These are phyloP conservation scores for Ia io DNA, from an alignment of 2,113 vertebrate species.

Conservation along the genomic window DNA sequence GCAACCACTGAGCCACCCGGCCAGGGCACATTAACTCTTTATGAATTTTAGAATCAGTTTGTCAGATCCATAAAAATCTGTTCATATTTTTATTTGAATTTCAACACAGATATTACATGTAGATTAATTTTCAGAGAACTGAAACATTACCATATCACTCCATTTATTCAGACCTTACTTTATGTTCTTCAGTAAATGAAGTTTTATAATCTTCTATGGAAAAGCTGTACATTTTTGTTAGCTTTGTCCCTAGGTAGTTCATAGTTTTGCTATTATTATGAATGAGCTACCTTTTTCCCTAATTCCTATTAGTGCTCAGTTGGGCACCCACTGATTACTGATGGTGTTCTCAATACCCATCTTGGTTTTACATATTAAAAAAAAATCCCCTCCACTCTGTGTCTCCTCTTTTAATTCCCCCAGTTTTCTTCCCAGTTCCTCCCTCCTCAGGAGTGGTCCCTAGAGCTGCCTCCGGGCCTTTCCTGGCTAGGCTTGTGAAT, in stretches of 20 bases:
- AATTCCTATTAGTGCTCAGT: not conserved
- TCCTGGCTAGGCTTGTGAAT: not conserved
- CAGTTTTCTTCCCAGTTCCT: not conserved
- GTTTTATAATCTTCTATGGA: not conserved
- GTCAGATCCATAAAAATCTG: not conserved
- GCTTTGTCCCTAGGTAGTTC: not conserved
- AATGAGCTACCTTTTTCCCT: not conserved
- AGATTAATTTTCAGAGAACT: not conserved
- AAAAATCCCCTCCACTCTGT: not conserved
- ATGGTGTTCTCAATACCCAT: not conserved
- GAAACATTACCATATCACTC: not conserved
- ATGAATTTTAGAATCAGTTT: not conserved
- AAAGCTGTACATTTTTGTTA: not conserved
- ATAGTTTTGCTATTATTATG: constrained; percentile 10
- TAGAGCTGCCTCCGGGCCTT: not conserved
- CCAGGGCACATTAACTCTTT: not conserved
- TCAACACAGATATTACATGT: not conserved
- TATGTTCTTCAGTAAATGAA: not conserved
- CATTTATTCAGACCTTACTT: not conserved
- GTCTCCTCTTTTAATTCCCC: not conserved
- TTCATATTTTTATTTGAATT: not conserved
- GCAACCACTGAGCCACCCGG: not conserved
- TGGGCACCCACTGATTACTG: not conserved
- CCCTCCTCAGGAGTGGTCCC: not conserved
- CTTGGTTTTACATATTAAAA: not conserved